Conservation (phyloP, 2,888 invertebrate species). For the Labia minor region DNA sequence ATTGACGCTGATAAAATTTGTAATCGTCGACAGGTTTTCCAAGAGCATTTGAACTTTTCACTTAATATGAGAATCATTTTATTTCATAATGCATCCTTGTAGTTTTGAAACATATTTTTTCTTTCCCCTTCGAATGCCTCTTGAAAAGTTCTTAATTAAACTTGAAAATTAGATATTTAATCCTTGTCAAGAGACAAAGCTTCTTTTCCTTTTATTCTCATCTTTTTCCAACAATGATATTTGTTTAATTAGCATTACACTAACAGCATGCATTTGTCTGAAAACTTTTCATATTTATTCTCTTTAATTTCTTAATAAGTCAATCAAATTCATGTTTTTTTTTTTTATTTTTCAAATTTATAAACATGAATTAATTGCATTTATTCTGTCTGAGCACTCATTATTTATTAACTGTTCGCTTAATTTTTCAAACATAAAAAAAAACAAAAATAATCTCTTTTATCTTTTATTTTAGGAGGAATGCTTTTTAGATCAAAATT, state of each 20-base stretch:
- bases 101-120: not conserved
- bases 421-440: no score
- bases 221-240: not conserved
- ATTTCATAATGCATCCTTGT: not conserved
- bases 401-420: no score
- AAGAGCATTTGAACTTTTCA: not conserved
- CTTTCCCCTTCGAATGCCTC: not conserved
- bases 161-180: constrained; percentile 7
- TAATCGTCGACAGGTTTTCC: not conserved
- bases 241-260: constrained; percentile 1
- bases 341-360: no score
- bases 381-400: no score
- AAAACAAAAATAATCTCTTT: no score
- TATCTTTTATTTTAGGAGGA: no score
- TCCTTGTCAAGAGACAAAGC: not conserved
- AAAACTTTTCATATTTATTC: no score
- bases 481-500: no score
- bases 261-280: not conserved
- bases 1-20: not conserved
- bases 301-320: no score
- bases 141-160: constrained; percentile 13
- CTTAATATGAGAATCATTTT: not conserved
- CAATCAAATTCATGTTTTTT: no score
- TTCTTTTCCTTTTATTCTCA: not conserved
- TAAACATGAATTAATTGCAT: no score